Evolutionary conservation across 2,888 invertebrate genomes (phyloP).

Genomic region (Theretra japonica): DNA sequence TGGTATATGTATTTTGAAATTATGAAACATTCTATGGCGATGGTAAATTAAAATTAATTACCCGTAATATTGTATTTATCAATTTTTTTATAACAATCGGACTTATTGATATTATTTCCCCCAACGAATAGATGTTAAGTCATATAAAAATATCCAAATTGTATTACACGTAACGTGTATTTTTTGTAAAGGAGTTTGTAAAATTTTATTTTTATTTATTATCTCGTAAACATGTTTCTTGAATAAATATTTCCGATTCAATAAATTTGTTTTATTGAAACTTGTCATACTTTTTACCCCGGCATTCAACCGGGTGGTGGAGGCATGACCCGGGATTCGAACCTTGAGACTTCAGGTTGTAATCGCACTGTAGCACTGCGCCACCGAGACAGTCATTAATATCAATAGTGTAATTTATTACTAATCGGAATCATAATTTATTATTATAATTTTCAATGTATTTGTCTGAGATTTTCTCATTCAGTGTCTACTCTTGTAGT

Average conservation of each 20-base stretch:
- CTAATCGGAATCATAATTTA: no score
- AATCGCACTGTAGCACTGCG: no score
- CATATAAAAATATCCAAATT: not conserved
- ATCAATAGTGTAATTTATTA: no score
- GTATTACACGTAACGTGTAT: conserved; percentile 24
- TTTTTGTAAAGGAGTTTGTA: conserved; percentile 17
- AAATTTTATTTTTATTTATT: not conserved
- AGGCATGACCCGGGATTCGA: no score
- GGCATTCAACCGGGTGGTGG: no score
- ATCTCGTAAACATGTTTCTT: not conserved
- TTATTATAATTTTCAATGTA: no score
- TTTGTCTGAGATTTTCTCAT: no score
- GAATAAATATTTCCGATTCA: not conserved
- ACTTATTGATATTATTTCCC: conserved; percentile 27
- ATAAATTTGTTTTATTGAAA: not conserved
- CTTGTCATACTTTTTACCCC: no score
- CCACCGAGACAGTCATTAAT: no score
- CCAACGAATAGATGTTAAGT: conserved; percentile 19
- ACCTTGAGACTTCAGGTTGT: no score
- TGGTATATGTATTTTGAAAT: no score
- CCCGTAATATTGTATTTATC: not conserved
- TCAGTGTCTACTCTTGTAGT: no score
- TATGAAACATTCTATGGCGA: not conserved
- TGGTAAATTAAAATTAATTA: not conserved
- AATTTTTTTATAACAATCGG: not conserved